Base-by-base conservation (phyloP, 1,140 invertebrate genomes). In the Geopemphigus sp. region DNA sequence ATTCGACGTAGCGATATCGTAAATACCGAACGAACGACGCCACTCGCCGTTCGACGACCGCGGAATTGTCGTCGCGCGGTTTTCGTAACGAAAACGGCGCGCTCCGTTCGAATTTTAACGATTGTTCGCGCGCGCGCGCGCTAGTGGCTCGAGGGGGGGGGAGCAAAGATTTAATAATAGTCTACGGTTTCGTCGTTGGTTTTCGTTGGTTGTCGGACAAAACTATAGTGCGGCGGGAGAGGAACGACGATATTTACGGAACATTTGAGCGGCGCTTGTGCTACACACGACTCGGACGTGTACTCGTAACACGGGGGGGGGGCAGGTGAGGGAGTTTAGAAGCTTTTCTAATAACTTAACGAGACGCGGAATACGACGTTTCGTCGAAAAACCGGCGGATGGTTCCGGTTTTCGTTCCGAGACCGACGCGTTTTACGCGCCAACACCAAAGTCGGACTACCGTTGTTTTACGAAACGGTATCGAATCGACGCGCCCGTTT, bases 281-380 rank as follows among this genome's bases (percentile, higher is more conserved):
- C 11, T 24, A 57, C 56, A 59, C 32, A 45, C 22, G 39, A 39
- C 29, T 11, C 54, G 53, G 39, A 57, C 24, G 72, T 24, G 57
- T 74, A 57, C 6, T 57, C 14, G 11, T 57, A 56, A n/a, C n/a
- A n/a, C n/a, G n/a, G n/a, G n/a, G n/a, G n/a, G n/a, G n/a, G n/a
- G n/a, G n/a, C n/a, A n/a, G n/a, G n/a, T 5, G 6, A 47, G 29
- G 19, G 54, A 29, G 32, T 24, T 54, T 59, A 45, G 45, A 76
- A 76, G 72, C 29, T 57, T 74, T 70, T 45, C 39, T 63, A 76
- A 76, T 59, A 76, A 76, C 53, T 50, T 24, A 78, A 78, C 74
- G 10, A 63, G 39, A 63, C 74, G 26, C 57, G 39, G 53, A 59
- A 59, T 63, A 78, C 29, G 56, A 78, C 56, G 24, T 59, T 78